Base-by-base conservation (phyloP, 2,797 vertebrate genomes). In the Mastacembelus armatus region DNA sequence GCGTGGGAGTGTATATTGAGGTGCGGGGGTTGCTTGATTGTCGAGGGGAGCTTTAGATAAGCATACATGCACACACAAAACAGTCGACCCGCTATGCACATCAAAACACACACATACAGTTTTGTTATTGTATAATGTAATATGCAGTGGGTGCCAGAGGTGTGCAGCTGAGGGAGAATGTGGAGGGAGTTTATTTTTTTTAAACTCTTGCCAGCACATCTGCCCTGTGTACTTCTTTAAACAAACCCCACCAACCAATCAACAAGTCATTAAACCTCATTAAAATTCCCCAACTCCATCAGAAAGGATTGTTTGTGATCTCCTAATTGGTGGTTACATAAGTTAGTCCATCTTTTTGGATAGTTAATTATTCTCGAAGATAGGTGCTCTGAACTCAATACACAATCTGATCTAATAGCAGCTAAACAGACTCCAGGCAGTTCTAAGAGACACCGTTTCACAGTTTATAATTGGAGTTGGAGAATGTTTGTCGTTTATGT, bases 321-420 rank as follows among this genome's bases (percentile, higher is more conserved):
- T 72, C 59, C 79, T 86, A 92, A 93, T 93, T 90, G 80, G 78
- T 80, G 81, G 74, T 89, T 91, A 74, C 65, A 81, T 85, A 87
- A 89, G 71, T 84, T 81, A 76, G 85, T 91, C 85, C 75, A 82
- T 92, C 78, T 89, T 88, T 86, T 35, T 55, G 55, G 71, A 72
- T 69, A 70, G 77, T 76, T 90, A 85, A 92, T 90, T 92, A 89
- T 84, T 81, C 66, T 80, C 72, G 66, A 65, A 79, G 80, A 83
- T 83, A 35, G 74, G 84, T 82, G 43, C 51, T 55, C 66, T 68
- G 55, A 56, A 66, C 73, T 68, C 35, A 50, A 11, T 66, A 59
- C 76, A 58, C 56, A 63, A 63, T 81, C 51, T 77, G 78, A 83
- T 87, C 71, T 81, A 79, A 78, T 77, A 59, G 77, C 60, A 50